Conservation (phyloP, 1,140 invertebrate genomes). For the Atta cephalotes region DNA sequence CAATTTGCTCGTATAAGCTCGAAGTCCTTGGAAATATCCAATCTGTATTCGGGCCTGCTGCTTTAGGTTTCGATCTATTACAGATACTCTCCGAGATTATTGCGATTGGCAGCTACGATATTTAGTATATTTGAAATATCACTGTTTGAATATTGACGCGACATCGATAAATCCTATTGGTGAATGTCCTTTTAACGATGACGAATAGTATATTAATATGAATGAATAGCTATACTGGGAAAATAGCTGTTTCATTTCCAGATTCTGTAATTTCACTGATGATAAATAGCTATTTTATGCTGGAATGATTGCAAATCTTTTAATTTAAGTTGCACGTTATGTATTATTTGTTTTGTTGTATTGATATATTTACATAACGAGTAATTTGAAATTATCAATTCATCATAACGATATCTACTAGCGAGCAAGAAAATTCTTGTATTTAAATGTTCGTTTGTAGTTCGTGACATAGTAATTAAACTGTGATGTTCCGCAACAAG, state of each 20-base stretch:
- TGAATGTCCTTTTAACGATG: neutral
- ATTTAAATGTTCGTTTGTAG: slow-evolving; percentile 72
- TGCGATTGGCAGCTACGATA: neutral
- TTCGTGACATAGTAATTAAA: slow-evolving; percentile 71
- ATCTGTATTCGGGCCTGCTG: slow-evolving; percentile 52
- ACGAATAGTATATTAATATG: slow-evolving; percentile 8
- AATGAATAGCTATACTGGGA: neutral
- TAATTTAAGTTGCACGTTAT: neutral
- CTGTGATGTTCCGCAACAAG: slow-evolving; percentile 73
- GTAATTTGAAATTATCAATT: slow-evolving; percentile 64
- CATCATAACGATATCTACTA: slow-evolving; percentile 46
- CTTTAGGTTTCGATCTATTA: slow-evolving; percentile 54
- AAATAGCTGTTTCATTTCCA: neutral
- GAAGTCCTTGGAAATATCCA: slow-evolving; percentile 45
- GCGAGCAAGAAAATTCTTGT: slow-evolving; percentile 66
- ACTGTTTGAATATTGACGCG: slow-evolving; percentile 2
- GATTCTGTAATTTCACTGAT: neutral
- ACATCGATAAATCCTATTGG: slow-evolving; percentile 21
- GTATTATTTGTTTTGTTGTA: neutral
- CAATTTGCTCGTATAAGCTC: slow-evolving; percentile 66
- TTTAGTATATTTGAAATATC: neutral
- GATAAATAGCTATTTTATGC: neutral
- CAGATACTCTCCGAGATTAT: slow-evolving; percentile 25
- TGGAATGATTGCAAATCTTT: neutral
- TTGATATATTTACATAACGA: neutral